Conservation (phyloP, 2,888 invertebrate genomes). For the Coelinius sp. region DNA sequence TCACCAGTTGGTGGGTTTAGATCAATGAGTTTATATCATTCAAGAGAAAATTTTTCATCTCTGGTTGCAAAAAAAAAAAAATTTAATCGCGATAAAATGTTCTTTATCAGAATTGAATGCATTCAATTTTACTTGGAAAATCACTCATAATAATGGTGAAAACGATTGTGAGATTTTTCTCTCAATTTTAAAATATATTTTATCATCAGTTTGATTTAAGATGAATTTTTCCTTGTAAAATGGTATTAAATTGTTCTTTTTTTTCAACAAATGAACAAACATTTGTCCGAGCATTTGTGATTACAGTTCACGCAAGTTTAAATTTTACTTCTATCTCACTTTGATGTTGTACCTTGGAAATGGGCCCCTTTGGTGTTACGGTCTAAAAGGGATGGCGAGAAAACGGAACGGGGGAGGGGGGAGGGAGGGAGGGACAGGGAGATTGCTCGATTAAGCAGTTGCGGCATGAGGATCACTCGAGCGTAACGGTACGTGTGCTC, state of each 20-base stretch:
- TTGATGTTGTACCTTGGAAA: neutral
- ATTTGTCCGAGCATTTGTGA: constrained; percentile 34
- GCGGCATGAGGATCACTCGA: constrained; percentile 50
- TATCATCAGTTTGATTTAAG: no score
- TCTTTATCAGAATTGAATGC: no score
- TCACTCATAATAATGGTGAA: no score
- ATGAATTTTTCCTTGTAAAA: no score
- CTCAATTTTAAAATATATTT: no score
- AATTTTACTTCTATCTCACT: constrained; percentile 12
- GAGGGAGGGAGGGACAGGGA: neutral
- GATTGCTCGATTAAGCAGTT: constrained; percentile 52
- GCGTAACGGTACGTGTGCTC: constrained; percentile 40
- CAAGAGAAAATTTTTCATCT: no score
- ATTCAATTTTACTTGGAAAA: no score
- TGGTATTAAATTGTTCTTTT: constrained; percentile 15
- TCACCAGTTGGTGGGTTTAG: no score
- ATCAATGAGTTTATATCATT: no score
- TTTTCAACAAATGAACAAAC: constrained; percentile 30
- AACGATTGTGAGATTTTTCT: no score
- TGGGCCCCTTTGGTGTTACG: neutral
- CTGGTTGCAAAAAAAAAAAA: no score
- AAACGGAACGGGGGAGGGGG: constrained; percentile 20
- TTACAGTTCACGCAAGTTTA: constrained; percentile 33
- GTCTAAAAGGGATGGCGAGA: constrained; percentile 13
- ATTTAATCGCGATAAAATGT: no score